Base-by-base conservation (phyloP, 2,888 invertebrate genomes). In the Xestia c-nigrum region DNA sequence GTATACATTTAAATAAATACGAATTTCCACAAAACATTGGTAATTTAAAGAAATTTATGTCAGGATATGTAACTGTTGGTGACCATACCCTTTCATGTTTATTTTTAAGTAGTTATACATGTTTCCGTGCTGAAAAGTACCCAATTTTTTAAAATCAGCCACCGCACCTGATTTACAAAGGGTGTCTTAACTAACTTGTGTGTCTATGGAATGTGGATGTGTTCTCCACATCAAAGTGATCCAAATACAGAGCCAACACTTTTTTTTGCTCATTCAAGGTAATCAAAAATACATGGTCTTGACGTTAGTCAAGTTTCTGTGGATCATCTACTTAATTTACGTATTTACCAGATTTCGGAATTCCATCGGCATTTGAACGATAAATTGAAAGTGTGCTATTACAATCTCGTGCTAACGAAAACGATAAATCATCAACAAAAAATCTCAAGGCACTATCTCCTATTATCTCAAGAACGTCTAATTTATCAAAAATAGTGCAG, bases 401-500 rank as follows among this genome's bases (percentile, higher is more conserved):
- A 40, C 14, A 82, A 46, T 40, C 46, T 78, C 38, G 38, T 52
- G 76, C 52, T 50, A 19, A 47, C 16, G 7, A 50, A 67, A 83
- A 78, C 38, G 12, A 65, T 68, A 46, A 12, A 65, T 65, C 52
- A 52, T 75, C 47, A 43, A 83, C 67, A 31, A 79, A 76, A 77
- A 77, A 64, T 67, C 79, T 5, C 47, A 69, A 59, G 67, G 65
- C 31, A 79, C 40, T 64, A 66, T 68, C 47, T 57, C 47, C 75
- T 64, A 76, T 76, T 55, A 9, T 68, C 52, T 66, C 40, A 70
- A 75, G 67, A 76, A 47, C 19, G 61, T 72, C 21, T 63, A 75
- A 83, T 72, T 83, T 70, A 75, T 86, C 86, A 84, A 85, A 84
- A 85, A 73, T 72, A 73, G 66, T 77, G 69, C 72, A 77, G 67